Evolutionary conservation across 2,113 vertebrate species (phyloP), one percentile per base, ranked within the genome.

Genomic region (Xyrauchen texanus): DNA sequence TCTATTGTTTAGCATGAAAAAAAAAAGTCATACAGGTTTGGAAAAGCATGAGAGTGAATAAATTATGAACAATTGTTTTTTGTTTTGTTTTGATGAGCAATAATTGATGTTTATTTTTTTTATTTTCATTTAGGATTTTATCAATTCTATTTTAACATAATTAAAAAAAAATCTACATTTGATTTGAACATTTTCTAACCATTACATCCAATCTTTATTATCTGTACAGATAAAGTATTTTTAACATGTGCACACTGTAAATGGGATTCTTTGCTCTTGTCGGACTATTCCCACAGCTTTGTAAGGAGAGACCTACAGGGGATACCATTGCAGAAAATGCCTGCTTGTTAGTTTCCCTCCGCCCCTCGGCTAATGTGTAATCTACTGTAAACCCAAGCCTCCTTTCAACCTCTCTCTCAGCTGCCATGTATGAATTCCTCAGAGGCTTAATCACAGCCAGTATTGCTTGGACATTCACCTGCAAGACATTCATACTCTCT

Each of bases 351-450:
- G 77, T 71, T 76, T 79, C 21, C 66, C 65, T 63, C 58, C 42
- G 9, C 68, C 68, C 55, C 64, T 79, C 65, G 81, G 81, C 66
- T 85, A 67, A 77, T 82, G 78, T 78, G 75, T 80, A 82, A 81
- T 82, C 65, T 84, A 58, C 77, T 84, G 74, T 81, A 82, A 71
- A 78, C 70, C 65, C 62, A 69, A 70, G 72, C 81, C 76, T 21
- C 9, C 69, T 74, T 57, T 74, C 75, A 57, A 46, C 21, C 21
- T 34, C 21, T 21, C 61, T 4, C 42, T 78, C 68, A 64, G n/a
- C 78, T 70, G 68, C 65, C 65, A 67, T 83, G 70, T 78, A 61
- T 60, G 74, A 80, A 87, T 87, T 85, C 83, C 79, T 80, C 55
- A 63, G 65, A 60, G 73, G 69, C 55, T 83, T 82, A 82, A 65